Evolutionary conservation across 1,140 invertebrate genomes (phyloP).

Genomic region (Bombus turneri): DNA sequence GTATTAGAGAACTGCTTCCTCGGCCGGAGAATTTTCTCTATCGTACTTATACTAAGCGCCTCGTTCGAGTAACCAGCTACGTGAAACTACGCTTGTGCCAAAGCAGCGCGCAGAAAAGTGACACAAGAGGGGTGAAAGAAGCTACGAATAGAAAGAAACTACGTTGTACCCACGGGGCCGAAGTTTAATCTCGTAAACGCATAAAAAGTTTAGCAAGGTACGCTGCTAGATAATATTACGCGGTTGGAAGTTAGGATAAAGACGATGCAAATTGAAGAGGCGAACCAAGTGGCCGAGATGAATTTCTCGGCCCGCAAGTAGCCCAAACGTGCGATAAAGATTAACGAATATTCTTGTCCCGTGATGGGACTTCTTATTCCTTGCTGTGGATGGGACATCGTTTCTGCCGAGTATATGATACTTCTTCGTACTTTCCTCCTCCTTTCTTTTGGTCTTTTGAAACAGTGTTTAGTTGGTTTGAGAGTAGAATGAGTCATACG

Average conservation of each 20-base stretch:
- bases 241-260: conserved; percentile 68
- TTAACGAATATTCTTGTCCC: conserved; percentile 38
- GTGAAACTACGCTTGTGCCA: conserved; percentile 59
- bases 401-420: not conserved
- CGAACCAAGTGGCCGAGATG: conserved; percentile 55
- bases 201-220: conserved; percentile 76
- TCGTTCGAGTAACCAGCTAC: conserved; percentile 61
- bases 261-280: conserved; percentile 71
- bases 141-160: conserved; percentile 56
- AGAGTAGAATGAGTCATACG: not conserved
- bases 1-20: conserved; percentile 25
- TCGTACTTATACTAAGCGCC: conserved; percentile 60
- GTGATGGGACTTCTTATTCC: conserved; percentile 5
- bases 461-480: not conserved
- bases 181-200: conserved; percentile 76
- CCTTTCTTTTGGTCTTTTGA: not conserved
- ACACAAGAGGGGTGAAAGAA: not conserved
- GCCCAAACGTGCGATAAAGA: conserved; percentile 55
- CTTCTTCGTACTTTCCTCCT: not conserved
- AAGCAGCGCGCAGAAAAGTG: conserved; percentile 1
- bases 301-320: conserved; percentile 46
- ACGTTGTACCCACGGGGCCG: conserved; percentile 65
- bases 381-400: not conserved
- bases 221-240: conserved; percentile 71
- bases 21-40: conserved; percentile 48